Conservation (phyloP, 2,113 vertebrate species). For the Tapirus terrestris region DNA sequence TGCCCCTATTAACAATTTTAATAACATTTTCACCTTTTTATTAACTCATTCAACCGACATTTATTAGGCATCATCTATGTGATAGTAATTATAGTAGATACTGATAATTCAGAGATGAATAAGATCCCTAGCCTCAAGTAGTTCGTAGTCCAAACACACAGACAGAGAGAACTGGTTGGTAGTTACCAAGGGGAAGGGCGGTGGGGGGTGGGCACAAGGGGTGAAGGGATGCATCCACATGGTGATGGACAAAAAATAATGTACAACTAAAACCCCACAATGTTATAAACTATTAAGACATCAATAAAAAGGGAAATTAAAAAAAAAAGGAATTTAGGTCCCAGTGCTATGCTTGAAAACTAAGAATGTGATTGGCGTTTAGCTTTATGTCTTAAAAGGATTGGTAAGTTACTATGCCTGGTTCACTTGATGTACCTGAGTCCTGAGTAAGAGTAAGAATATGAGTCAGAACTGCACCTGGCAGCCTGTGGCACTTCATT, state of each 20-base stretch:
- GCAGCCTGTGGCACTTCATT: neutral
- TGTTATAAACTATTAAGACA: too few relatives aligned
- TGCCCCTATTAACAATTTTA: neutral
- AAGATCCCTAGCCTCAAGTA: slow-evolving; percentile 2
- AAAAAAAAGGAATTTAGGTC: neutral
- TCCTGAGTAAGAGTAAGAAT: neutral
- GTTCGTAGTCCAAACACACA: neutral
- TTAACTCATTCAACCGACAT: neutral
- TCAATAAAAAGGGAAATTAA: too few relatives aligned
- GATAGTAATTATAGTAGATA: slow-evolving; percentile 2
- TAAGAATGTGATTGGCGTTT: neutral
- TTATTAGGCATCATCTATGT: neutral
- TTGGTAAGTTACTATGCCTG: neutral
- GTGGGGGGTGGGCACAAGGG: too few relatives aligned
- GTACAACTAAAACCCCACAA: too few relatives aligned
- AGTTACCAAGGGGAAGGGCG: too few relatives aligned
- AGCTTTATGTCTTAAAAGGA: neutral
- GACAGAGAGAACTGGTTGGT: too few relatives aligned
- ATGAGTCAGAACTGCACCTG: neutral
- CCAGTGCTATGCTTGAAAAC: neutral
- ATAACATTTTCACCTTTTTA: neutral
- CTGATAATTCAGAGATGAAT: neutral
- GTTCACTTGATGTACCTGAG: neutral
- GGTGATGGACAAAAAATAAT: too few relatives aligned
- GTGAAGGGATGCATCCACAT: too few relatives aligned